Percentiles rank a stretch among this genome's conserved stretches.
Evolutionary conservation across 1,140 invertebrate species (phyloP).

Genomic region (Meloidogyne floridensis): DNA sequence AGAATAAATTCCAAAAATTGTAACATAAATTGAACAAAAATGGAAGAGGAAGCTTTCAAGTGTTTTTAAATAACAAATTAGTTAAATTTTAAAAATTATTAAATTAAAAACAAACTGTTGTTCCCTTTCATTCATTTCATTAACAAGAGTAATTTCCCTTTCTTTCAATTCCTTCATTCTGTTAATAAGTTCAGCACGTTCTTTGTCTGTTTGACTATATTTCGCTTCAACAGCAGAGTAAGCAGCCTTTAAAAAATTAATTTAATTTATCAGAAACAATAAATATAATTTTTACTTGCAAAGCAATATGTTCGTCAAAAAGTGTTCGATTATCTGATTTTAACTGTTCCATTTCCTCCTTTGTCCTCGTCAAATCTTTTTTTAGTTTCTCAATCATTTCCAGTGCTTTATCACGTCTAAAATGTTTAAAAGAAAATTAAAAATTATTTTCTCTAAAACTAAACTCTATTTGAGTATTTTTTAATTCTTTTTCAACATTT

Average conservation of each 20-base stretch:
- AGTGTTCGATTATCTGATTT: constrained; percentile 24
- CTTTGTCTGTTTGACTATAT: constrained; percentile 39
- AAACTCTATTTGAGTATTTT: constrained; percentile 25
- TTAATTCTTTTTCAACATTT: constrained; percentile 30
- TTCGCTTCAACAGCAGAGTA: constrained; percentile 43
- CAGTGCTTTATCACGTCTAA: constrained; percentile 30
- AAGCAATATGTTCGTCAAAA: constrained; percentile 35
- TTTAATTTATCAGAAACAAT: constrained; percentile 18
- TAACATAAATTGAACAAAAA: neutral
- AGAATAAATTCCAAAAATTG: neutral
- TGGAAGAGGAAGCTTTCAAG: too few species aligned
- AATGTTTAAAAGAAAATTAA: constrained; percentile 15
- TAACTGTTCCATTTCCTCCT: neutral
- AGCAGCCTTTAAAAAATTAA: constrained; percentile 35
- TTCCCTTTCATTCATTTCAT: constrained; percentile 49
- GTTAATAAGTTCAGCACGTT: constrained; percentile 39
- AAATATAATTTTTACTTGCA: constrained; percentile 20
- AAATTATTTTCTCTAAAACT: constrained; percentile 22
- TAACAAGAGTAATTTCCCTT: constrained; percentile 42
- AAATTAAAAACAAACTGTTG: constrained; percentile 44
- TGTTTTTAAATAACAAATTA: neutral
- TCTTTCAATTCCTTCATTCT: constrained; percentile 48
- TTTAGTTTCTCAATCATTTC: constrained; percentile 27
- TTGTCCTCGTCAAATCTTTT: constrained; percentile 17
- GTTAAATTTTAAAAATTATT: constrained; percentile 1